Base-by-base conservation (phyloP, 2,888 invertebrate genomes). In the Drymonia ruficornis region DNA sequence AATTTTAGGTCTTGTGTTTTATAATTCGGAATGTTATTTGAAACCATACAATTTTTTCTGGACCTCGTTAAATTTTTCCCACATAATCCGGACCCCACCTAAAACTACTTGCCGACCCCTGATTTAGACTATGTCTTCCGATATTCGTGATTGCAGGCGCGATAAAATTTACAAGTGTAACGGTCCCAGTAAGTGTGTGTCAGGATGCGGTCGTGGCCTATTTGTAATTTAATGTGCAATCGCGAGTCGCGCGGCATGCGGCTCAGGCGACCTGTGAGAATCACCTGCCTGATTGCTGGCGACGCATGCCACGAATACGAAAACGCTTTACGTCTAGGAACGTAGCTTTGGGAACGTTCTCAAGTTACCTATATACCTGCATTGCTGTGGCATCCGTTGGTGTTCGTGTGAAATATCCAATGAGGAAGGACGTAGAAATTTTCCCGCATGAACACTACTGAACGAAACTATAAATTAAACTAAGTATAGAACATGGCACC, bases 161-260 rank as follows among this genome's bases (percentile, higher is more conserved):
- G 34, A 51, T 44, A 46, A 38, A 50, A 53, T 48, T 49, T 56
- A 57, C 50, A 56, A 55, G 49, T 55, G 52, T 68, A 65, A 68
- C 64, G 60, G 61, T 59, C 59, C 52, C 50, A 50, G 50, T 52
- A 56, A 63, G 61, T 68, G 62, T 69, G 67, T 52, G 63, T 69
- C 57, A 61, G 50, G 61, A 57, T 62, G 61, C 63, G 62, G 59
- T 74, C 68, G 68, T 65, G 64, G 66, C 56, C 74, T 75, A 81
- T 84, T 85, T 83, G 81, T 79, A 80, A 84, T 80, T 81, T 80
- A 80, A 83, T 77, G 66, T 67, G 76, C 74, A 66, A 79, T 86
- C 76, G 70, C 70, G 58, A 83, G 71, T 77, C 85, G 63, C 67
- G 77, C 75, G 76, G 79, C 81, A 85, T 82, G 70, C 81, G 58